These are phyloP conservation scores for Diarsia dahlii DNA, from an alignment of 2,888 invertebrate species.

Conservation along the genomic window DNA sequence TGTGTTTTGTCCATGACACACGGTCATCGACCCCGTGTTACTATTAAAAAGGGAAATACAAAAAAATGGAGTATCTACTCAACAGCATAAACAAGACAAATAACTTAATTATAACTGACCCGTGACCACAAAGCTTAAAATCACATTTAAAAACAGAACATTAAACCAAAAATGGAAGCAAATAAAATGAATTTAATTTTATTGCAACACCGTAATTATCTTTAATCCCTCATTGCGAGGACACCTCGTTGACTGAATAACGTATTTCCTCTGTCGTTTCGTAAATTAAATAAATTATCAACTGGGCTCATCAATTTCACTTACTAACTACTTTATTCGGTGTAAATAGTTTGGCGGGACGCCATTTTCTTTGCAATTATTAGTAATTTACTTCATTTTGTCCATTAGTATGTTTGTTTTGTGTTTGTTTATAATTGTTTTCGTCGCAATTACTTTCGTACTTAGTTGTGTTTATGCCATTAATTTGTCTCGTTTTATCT, in stretches of 20 bases:
- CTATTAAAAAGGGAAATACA: not conserved
- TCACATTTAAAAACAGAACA: not conserved
- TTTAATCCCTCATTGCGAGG: conserved; percentile 13
- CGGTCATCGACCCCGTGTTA: not conserved
- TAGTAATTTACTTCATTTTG: conserved; percentile 67
- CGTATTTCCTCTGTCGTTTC: conserved; percentile 52
- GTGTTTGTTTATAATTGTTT: conserved; percentile 58
- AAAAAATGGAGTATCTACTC: not conserved
- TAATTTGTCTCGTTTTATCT: conserved; percentile 40
- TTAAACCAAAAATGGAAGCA: not conserved
- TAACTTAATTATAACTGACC: not conserved
- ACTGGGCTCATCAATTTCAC: conserved; percentile 66
- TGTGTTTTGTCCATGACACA: not conserved
- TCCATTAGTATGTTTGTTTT: conserved; percentile 49
- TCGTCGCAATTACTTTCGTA: conserved; percentile 35
- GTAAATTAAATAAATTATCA: conserved; percentile 72
- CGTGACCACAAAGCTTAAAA: conserved; percentile 3
- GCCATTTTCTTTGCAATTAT: conserved; percentile 74
- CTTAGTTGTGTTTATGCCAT: conserved; percentile 21
- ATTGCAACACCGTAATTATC: conserved; percentile 15
- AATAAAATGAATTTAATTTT: conserved; percentile 21
- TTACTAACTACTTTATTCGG: conserved; percentile 67
- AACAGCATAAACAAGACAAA: not conserved
- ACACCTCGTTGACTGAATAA: conserved; percentile 18
- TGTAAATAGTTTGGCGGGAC: conserved; percentile 65